phyloP scores from a whole-genome alignment of 2,113 vertebrate genomes.

The Chloropsis hardwickii region DNA sequence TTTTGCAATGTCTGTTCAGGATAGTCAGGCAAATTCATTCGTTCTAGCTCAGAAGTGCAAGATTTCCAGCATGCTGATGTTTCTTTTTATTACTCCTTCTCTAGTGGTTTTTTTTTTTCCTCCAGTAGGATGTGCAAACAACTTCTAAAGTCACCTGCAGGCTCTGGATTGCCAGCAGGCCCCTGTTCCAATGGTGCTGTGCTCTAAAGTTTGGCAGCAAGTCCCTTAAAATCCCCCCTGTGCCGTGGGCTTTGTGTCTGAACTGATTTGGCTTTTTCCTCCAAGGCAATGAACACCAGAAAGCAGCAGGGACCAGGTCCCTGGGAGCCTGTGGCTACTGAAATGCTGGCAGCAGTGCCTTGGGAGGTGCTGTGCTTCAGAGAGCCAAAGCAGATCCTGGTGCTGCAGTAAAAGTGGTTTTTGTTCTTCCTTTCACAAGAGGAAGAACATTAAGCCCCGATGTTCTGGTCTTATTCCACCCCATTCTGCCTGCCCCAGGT shows the following conservation, averaged over 20 bases:
- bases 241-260: not conserved
- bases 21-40: not conserved
- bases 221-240: not conserved
- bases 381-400: not conserved
- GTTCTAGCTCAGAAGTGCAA: not conserved
- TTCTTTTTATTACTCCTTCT: not conserved
- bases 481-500: not conserved
- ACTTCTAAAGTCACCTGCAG: not conserved
- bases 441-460: not conserved
- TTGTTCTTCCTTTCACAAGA: not conserved
- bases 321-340: not conserved
- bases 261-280: not conserved
- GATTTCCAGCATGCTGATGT: not conserved
- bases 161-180: not conserved
- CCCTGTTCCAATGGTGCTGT: not conserved
- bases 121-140: not conserved
- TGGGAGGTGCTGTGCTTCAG: not conserved
- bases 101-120: not conserved
- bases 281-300: not conserved
- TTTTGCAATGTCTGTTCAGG: not conserved
- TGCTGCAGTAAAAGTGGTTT: rapidly evolving
- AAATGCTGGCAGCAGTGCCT: not conserved
- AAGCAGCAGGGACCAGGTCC: not conserved
- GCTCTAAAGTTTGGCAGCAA: not conserved
- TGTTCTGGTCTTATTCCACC: not conserved